Evolutionary conservation across 2,797 vertebrate species (phyloP).

Genomic region (Muraenolepis orangiensis): DNA sequence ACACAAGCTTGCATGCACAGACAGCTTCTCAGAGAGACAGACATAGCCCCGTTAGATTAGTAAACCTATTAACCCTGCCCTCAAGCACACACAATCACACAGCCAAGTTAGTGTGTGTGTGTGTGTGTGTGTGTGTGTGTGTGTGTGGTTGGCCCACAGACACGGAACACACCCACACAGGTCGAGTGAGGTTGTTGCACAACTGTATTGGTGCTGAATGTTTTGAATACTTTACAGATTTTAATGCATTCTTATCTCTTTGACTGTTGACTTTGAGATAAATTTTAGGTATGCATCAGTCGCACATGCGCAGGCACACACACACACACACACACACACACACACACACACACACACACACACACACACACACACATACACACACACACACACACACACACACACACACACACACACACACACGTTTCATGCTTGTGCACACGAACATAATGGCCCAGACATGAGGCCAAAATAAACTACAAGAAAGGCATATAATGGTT

Average conservation of each 20-base stretch:
- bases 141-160: too few relatives aligned
- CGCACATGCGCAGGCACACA: background rate
- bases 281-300: conserved; percentile 20
- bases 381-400: background rate
- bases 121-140: too few relatives aligned
- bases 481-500: background rate
- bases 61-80: background rate
- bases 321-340: background rate
- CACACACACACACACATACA: background rate
- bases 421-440: background rate
- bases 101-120: background rate
- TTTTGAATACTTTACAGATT: background rate
- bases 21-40: background rate
- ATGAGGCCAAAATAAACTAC: background rate
- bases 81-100: background rate
- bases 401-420: conserved; percentile 1
- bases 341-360: background rate
- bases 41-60: background rate
- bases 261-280: conserved; percentile 25
- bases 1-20: background rate
- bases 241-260: conserved; percentile 20
- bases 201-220: background rate
- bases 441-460: background rate
- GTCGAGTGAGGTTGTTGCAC: background rate
- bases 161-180: background rate